phyloP scores from a whole-genome alignment of 2,888 invertebrate genomes.

The Nycteola revayana region DNA sequence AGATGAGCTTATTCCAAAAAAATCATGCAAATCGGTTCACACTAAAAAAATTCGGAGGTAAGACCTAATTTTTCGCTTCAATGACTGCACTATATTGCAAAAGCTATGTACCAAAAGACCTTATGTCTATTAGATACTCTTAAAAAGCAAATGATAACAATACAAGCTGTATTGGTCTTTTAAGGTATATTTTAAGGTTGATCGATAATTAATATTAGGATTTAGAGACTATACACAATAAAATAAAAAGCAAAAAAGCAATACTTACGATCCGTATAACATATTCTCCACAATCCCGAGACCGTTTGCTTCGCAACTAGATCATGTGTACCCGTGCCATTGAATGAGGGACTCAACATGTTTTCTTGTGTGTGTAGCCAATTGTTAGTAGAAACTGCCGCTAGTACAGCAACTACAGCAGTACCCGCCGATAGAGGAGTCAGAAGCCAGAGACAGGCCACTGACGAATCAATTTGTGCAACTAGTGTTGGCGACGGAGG shows the following conservation, averaged over 20 bases:
- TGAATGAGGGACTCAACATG: constrained; percentile 88
- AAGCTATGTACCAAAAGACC: no score
- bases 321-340: constrained; percentile 88
- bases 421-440: constrained; percentile 86
- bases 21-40: no score
- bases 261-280: constrained; percentile 89
- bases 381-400: constrained; percentile 89
- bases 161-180: no score
- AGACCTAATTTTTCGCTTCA: no score
- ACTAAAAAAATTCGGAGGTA: no score
- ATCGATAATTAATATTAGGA: no score
- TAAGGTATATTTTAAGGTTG: no score
- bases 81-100: no score
- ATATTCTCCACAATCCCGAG: constrained; percentile 91
- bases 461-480: constrained; percentile 81
- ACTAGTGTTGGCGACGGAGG: constrained; percentile 72
- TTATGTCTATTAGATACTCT: no score
- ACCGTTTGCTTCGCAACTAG: constrained; percentile 88
- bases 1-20: no score
- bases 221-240: no score
- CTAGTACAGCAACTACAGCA: constrained; percentile 86
- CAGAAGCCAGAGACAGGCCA: constrained; percentile 83
- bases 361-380: constrained; percentile 95
- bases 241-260: background rate
- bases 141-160: no score